Evolutionary conservation across 35 echinoderm and acorn worm genomes (phyloP), one percentile per base, ranked within the genome.

Genomic region (Ophiothrix spiculata): DNA sequence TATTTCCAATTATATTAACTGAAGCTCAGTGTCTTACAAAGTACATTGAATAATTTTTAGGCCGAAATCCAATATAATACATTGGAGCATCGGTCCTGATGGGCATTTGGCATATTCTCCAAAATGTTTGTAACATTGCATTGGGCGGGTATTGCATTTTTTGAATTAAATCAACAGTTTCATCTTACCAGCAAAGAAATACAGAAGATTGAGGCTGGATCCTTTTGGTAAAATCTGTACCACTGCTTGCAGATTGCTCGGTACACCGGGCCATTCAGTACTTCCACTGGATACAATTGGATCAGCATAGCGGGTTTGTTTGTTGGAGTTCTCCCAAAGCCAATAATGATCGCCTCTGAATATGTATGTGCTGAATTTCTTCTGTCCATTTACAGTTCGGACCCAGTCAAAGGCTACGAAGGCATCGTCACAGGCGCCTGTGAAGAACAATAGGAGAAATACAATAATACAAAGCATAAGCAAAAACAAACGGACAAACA

Each of bases 371-470:
- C 73, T 91, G 92, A 86, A 99, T 2, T 85, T 85, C 74, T 83
- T 75, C 21, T 39, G 64, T 14, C 46, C 84, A 19, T 33, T 78
- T 15, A 39, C 34, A 0, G 37, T 56, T 15, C 87, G 81, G 1
- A 94, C 82, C 96, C 96, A 99, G 84, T 99, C 96, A 38, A 99
- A 89, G 0, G 86, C 78, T 54, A 94, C 86, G 23, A 99, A 92
- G 0, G 87, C 39, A 60, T 77, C 87, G 32, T 28, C 39, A 56
- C 96, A 99, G 28, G 38, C 40, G 25, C 92, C 95, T 97, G 79
- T 28, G 4, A 4, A n/a, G n/a, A n/a, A n/a, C n/a, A n/a, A n/a
- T n/a, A n/a, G n/a, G n/a, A n/a, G n/a, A n/a, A n/a, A n/a, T n/a
- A n/a, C n/a, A n/a, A n/a, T n/a, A n/a, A n/a, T n/a, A n/a, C 46